Percentiles rank a stretch among this genome's conserved stretches.
Evolutionary conservation across 2,113 vertebrate genomes (phyloP).

Genomic region (Erpornis zantholeuca): DNA sequence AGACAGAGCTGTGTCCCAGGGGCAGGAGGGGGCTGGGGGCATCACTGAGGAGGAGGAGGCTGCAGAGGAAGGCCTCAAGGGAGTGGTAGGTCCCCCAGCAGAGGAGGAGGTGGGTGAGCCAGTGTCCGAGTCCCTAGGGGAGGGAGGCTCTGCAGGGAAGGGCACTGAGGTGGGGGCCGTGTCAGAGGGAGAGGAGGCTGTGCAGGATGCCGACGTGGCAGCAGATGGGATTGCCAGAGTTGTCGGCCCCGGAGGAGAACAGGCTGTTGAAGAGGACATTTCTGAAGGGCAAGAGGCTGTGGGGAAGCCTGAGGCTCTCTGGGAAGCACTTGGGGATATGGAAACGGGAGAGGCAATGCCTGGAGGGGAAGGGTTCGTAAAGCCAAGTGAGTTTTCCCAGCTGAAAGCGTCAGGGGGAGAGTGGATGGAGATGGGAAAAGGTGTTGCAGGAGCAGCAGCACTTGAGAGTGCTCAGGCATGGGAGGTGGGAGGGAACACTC

Average conservation of each 20-base stretch:
- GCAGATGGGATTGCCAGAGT: neutral
- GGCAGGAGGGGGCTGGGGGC: neutral
- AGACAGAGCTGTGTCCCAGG: accelerated
- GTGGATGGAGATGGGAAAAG: neutral
- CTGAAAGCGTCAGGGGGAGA: neutral
- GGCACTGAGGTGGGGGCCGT: neutral
- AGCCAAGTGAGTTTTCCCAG: neutral
- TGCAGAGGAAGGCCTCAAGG: neutral
- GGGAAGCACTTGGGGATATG: accelerated
- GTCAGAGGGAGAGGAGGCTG: neutral
- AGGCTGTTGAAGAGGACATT: neutral
- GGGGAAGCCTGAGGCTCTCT: neutral
- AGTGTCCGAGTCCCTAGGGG: neutral
- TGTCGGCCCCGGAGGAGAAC: neutral
- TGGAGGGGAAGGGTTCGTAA: neutral
- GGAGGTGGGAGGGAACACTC: neutral
- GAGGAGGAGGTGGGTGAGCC: neutral
- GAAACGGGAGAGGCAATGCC: neutral
- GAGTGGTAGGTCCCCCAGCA: accelerated
- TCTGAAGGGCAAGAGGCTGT: neutral
- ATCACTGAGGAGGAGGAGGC: neutral
- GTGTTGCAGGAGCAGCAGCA: neutral
- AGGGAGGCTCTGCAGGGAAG: neutral
- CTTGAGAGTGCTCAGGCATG: neutral
- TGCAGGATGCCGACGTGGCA: neutral